Base-by-base conservation (phyloP, 2,888 invertebrate species). In the Periphyllus acericola region DNA sequence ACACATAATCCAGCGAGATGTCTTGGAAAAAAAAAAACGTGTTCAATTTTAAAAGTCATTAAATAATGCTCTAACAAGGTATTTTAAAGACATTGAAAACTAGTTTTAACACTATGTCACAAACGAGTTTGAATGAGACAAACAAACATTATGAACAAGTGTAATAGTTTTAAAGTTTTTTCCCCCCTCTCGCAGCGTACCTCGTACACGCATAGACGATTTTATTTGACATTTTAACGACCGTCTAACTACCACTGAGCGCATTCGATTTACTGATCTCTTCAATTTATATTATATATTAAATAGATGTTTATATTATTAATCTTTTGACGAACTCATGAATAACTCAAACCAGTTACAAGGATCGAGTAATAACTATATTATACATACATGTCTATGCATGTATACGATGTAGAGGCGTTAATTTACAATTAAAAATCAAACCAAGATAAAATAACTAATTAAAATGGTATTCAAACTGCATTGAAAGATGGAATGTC, bases 21-120 rank as follows among this genome's bases (percentile, higher is more conserved):
- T 83, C 72, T 83, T 17, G 55, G 34, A 32, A 81, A 71, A 21
- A 81, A 66, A 68, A 78, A 84, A 84, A 71, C 79, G n/a, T 79
- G 85, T 86, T 86, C 79, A 86, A 86, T 78, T 86, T 86, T 68
- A 79, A 79, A 78, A 86, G 71, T 79, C 85, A 86, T 86, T 86
- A 86, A 86, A 86, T 86, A 86, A 76, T 86, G 14, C 71, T 86
- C 79, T 86, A 79, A 86, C 85, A 86, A 86, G 78, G 78, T 86
- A 78, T 79, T 86, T 86, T 78, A 79, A 86, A 79, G 76, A 71
- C 78, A 79, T 86, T 71, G 76, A 55, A 86, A 86, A 86, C 78
- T 79, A 79, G 78, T 78, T 86, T 79, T 78, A 71, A 86, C 68
- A 71, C 78, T 52, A 34, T 86, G 79, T 79, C 85, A 71, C 68